Percentiles rank a stretch among this genome's conserved stretches.
Conservation (phyloP, 2,113 vertebrate species). For the Nesogale talazaci region DNA sequence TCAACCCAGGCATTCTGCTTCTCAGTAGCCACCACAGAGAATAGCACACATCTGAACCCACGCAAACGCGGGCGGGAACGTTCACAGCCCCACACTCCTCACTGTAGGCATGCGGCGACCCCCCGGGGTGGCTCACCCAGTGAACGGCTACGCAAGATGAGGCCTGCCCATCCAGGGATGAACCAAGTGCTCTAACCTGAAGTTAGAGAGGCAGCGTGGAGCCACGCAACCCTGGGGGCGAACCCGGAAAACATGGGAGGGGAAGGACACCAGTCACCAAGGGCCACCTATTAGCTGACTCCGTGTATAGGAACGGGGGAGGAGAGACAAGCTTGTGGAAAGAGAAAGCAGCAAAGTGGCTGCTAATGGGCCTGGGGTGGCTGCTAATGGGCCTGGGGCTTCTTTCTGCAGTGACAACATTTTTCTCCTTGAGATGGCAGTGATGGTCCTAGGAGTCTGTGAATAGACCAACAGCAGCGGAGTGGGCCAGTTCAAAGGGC, state of each 20-base stretch:
- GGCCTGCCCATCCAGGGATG: too few species aligned
- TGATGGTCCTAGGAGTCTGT: not conserved
- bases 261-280: conserved; percentile 43
- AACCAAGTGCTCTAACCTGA: conserved; percentile 48
- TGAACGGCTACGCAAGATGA: not conserved
- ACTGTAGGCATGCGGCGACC: not conserved
- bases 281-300: not conserved
- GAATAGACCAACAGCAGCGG: not conserved
- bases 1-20: conserved; percentile 32
- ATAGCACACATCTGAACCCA: conserved; percentile 10
- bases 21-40: conserved; percentile 21
- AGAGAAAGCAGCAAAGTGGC: conserved; percentile 18
- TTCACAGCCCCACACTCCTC: not conserved
- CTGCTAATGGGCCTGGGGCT: conserved; percentile 13
- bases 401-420: conserved; percentile 20
- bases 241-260: conserved; percentile 21
- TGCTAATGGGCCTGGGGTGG: not conserved
- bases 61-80: not conserved
- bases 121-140: not conserved
- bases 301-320: conserved; percentile 7
- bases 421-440: conserved; percentile 35
- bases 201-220: conserved; percentile 35
- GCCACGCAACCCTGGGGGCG: not conserved
- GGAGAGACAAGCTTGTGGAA: conserved; percentile 12
- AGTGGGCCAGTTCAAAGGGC: not conserved